Conservation (phyloP, 2,888 invertebrate genomes). For the Heliconius hortense region DNA sequence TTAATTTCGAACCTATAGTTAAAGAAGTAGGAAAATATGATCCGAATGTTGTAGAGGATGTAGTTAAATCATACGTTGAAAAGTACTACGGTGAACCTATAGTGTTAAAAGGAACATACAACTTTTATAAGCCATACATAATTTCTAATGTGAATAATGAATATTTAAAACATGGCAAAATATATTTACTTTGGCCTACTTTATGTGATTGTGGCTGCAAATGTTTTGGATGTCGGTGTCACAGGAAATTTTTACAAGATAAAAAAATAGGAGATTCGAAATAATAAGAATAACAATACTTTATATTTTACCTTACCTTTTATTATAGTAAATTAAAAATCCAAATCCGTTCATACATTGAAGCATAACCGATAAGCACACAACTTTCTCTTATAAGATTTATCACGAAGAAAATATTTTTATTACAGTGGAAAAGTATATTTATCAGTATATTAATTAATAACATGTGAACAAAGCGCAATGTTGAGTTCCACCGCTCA, state of each 20-base stretch:
- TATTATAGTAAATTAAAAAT: background rate
- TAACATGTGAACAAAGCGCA: background rate
- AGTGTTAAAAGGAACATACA: conserved; percentile 28
- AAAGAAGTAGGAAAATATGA: conserved; percentile 16
- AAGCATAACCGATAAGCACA: too few relatives aligned
- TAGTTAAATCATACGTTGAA: conserved; percentile 28
- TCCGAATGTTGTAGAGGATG: conserved; percentile 2
- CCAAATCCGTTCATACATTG: background rate
- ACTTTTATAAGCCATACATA: conserved; percentile 25
- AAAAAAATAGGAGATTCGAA: background rate
- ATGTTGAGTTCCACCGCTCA: background rate
- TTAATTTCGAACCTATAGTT: conserved; percentile 38
- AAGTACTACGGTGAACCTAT: conserved; percentile 38
- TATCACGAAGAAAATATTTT: background rate
- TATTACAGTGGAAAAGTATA: background rate
- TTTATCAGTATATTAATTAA: background rate
- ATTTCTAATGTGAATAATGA: conserved; percentile 28
- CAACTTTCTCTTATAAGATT: too few relatives aligned
- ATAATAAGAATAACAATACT: background rate
- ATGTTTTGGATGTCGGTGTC: conserved; percentile 29
- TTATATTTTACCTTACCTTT: too few relatives aligned
- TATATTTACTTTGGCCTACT: conserved; percentile 41
- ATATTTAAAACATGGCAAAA: conserved; percentile 25
- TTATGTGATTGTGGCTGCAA: conserved; percentile 36
- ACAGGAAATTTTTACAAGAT: background rate